phyloP scores from a whole-genome alignment of 2,888 invertebrate species.

The Phymatocera aterrima region DNA sequence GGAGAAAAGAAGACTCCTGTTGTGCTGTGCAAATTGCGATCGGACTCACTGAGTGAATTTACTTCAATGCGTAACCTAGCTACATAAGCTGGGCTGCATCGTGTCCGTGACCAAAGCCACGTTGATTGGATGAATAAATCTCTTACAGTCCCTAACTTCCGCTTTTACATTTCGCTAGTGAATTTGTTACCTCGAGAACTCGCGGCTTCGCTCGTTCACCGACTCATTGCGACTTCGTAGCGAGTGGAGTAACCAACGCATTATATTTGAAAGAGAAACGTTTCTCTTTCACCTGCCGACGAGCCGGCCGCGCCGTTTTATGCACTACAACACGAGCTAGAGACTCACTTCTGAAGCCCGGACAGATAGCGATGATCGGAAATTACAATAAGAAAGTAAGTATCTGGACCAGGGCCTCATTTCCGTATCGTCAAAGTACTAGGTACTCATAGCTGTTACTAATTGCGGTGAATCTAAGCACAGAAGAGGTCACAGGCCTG shows the following conservation, averaged over 20 bases:
- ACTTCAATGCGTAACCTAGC: neutral
- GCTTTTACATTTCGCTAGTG: slow-evolving; percentile 16
- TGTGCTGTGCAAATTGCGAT: slow-evolving; percentile 35
- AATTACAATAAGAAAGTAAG: slow-evolving; percentile 18
- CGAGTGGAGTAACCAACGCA: neutral
- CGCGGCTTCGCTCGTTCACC: neutral
- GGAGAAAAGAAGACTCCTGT: neutral
- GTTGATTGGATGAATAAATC: slow-evolving; percentile 35
- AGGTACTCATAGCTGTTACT: neutral
- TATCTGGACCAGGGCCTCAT: slow-evolving; percentile 37
- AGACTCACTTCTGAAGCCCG: neutral
- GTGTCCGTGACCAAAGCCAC: slow-evolving; percentile 34
- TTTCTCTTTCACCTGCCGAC: slow-evolving; percentile 25
- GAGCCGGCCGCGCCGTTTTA: neutral
- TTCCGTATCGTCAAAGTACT: neutral
- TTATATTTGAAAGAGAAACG: neutral
- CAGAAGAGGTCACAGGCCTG: no score
- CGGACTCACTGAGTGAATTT: slow-evolving; percentile 31
- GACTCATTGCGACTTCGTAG: neutral
- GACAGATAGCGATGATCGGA: neutral
- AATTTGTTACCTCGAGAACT: slow-evolving; percentile 19
- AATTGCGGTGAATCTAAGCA: neutral
- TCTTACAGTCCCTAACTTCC: slow-evolving; percentile 15
- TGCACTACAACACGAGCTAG: neutral
- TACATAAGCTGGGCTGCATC: neutral